Base-by-base conservation (phyloP, 2,797 vertebrate species). In the Cercopithecus mitis region DNA sequence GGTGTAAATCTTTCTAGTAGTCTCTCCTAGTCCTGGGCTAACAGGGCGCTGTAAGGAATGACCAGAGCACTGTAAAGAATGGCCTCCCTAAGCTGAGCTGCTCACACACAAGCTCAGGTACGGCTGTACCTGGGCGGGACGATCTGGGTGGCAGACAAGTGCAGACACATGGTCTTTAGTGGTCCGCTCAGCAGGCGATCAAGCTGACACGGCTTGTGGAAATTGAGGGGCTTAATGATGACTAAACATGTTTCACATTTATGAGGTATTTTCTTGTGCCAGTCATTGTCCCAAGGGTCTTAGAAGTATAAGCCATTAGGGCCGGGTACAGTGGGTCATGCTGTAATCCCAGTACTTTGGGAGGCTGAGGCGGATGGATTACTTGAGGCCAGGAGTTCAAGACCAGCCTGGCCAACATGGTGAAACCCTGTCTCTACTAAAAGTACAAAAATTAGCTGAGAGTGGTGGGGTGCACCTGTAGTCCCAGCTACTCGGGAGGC, bases 201-300 rank as follows among this genome's bases (percentile, higher is more conserved):
- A 30, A 50, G 67, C 25, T 86, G n/a, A 77, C 25, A 36, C 10
- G 82, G 22, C 58, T 86, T 88, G 30, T 91, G 57, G 75, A 88
- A 94, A 86, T 33, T 14, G 55, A 50, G 33, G 24, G 10, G 2
- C 47, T 91, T 93, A 64, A 67, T 79, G 27, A 86, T 27, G 5
- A 88, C 55, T 5, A 93, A 88, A 92, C 33, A 9, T 43, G 19
- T 94, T 85, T 92, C 75, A 90, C 82, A 85, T 77, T 85, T 88
- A 75, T 50, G 30, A 36, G 91, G 4, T 70, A 81, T 90, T 88
- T 91, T 87, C 39, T 81, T 81, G 41, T 36, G 67, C 33, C 55
- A 73, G 52, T 39, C 11, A 80, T 87, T 88, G 15, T 64, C 85
- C 67, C 30, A 84, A 81, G 33, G 58, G 27, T 36, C 85, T 90